Evolutionary conservation across 2,888 invertebrate species (phyloP).

Genomic region (Labia minor): DNA sequence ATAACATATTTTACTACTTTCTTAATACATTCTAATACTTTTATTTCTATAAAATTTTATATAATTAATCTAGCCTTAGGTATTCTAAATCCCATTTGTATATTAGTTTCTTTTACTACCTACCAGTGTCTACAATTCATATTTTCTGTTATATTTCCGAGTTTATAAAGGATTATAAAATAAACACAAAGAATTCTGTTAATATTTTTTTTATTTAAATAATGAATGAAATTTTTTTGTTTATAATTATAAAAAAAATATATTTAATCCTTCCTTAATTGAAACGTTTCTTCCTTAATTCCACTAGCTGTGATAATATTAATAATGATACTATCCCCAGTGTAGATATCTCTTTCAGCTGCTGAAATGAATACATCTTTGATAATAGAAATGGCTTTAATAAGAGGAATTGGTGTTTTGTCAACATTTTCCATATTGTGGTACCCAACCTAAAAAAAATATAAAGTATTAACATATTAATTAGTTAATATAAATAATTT

Average conservation of each 20-base stretch:
- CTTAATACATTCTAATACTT: not conserved
- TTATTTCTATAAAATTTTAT: conserved; percentile 9
- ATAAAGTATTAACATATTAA: not conserved
- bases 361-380: conserved; percentile 97
- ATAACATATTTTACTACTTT: not conserved
- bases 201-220: conserved; percentile 15
- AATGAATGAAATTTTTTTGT: conserved; percentile 3
- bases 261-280: conserved; percentile 75
- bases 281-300: conserved; percentile 55
- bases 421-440: conserved; percentile 71
- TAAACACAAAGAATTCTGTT: not conserved
- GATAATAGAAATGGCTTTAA: conserved; percentile 71
- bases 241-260: conserved; percentile 24
- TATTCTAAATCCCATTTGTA: not conserved
- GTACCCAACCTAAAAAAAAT: conserved; percentile 56
- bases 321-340: conserved; percentile 83
- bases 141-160: not conserved
- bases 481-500: too few relatives aligned
- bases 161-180: not conserved
- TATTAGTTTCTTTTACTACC: not conserved
- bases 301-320: conserved; percentile 83
- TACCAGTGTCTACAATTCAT: not conserved
- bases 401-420: conserved; percentile 54
- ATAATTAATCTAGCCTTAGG: not conserved
- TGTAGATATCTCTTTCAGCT: conserved; percentile 94